Evolutionary conservation across 2,888 invertebrate species (phyloP), one percentile per base, ranked within the genome.

Genomic region (Enchytraeus crypticus): DNA sequence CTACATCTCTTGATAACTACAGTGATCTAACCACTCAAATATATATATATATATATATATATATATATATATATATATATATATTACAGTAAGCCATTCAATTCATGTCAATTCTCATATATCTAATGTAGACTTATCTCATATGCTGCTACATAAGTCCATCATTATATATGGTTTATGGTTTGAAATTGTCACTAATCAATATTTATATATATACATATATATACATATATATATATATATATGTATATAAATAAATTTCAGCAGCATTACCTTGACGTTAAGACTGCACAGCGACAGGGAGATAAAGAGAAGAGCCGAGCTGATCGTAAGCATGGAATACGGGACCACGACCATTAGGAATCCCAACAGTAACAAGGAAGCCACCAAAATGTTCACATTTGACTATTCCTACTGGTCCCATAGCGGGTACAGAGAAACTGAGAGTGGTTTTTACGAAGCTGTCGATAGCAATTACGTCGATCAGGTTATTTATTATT

Each of bases 401-500:
- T 77, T 74, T 69, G 77, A 77, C 57, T 72, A 69, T 55, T 77
- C 76, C 0, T 77, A 76, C 68, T 77, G 77, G 77, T 77, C 77
- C 56, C 76, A 77, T 69, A 74, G 75, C 65, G 73, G 71, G 0
- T 77, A 65, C 64, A 71, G 57, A 26, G 74, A 74, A 53, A 53
- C 64, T 8, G 43, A 61, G 4, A 71, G 74, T 66, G 77, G 77
- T 0, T 76, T 76, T 63, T 53, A 71, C 5, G 70, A 71, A 51
- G 72, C 75, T 2, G 57, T 61, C 2, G 64, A 64, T 30, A 26
- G 65, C 4, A 71, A 71, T 66, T 77, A 76, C 69, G 73, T 73
- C 51, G 77, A 77, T 61, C 77, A 76, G 74, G 76, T 76, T 26
- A 53, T 53, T 14, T 26, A 34, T 54, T 26, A 54, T 58, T 32